Base-by-base conservation (phyloP, 1,140 invertebrate genomes). In the Cataglyphis hispanica region DNA sequence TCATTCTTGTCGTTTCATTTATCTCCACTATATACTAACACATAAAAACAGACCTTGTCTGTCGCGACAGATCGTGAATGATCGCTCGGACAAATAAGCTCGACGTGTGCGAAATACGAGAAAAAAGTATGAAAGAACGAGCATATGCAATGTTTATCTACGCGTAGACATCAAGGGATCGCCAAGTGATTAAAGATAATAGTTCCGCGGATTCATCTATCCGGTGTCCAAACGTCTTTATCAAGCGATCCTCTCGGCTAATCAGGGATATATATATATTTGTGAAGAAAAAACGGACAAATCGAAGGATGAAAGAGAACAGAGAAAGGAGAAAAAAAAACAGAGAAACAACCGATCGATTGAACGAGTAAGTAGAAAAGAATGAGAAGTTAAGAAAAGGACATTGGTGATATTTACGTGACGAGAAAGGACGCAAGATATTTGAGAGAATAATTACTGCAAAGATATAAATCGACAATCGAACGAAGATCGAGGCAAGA, bases 391-490 rank as follows among this genome's bases (percentile, higher is more conserved):
- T 16, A 3, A 5, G 4, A 31, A 22, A 63, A 22, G 19, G 8
- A 8, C 19, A 34, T 56, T 37, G 4, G 53, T 50, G n/a, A 22
- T 53, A 78, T 25, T 53, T 22, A 2, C 40, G 22, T 3, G 56
- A 7, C 19, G 25, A 53, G 43, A 58, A n/a, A 34, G 19, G 25
- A 22, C 66, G n/a, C 37, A 37, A 31, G 11, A 13, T 37, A 53
- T 61, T 72, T 31, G 4, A 85, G 87, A 85, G 90, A 93, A 93
- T 91, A 92, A 93, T 92, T 93, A 91, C 91, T 91, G 88, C 89
- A 86, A 91, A 88, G 88, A 70, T 83, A 83, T 81, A 85, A 89
- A 90, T 83, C 85, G 83, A 27, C 50, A 66, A 19, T 27, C 53
- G 63, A 10, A 53, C 43, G 25, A 50, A 63, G 40, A 69, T 63